Conservation (phyloP, 2,113 vertebrate species). For the Zapus hudsonius region DNA sequence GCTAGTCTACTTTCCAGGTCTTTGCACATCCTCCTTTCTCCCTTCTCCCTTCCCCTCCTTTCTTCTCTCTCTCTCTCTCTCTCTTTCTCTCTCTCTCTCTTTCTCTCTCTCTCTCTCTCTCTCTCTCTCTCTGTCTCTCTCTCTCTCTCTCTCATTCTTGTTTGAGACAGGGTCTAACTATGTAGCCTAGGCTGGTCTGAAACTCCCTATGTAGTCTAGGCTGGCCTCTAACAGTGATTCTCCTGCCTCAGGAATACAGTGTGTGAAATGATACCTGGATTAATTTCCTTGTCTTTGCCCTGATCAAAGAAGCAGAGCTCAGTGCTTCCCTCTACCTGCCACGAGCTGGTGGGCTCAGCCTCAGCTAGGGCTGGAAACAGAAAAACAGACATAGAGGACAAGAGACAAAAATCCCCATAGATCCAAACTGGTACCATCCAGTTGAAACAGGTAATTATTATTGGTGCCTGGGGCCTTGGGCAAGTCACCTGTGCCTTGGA, state of each 20-base stretch:
- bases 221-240: too few relatives aligned
- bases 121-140: too few relatives aligned
- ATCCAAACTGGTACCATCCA: not conserved
- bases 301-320: not conserved
- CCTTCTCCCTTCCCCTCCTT: not conserved
- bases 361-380: not conserved
- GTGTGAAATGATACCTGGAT: too few relatives aligned
- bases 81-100: too few relatives aligned
- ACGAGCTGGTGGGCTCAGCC: not conserved
- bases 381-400: not conserved
- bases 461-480: not conserved
- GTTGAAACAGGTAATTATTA: not conserved
- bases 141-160: too few relatives aligned
- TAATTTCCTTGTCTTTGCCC: not conserved
- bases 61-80: too few relatives aligned
- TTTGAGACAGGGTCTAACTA: too few relatives aligned
- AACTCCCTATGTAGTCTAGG: too few relatives aligned
- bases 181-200: too few relatives aligned
- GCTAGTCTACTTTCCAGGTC: not conserved
- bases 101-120: too few relatives aligned
- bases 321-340: not conserved
- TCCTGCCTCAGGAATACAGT: too few relatives aligned
- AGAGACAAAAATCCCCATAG: not conserved
- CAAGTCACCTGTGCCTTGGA: not conserved
- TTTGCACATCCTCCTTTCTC: too few relatives aligned